Base-by-base conservation (phyloP, 2,888 invertebrate species). In the Junonia oenone region DNA sequence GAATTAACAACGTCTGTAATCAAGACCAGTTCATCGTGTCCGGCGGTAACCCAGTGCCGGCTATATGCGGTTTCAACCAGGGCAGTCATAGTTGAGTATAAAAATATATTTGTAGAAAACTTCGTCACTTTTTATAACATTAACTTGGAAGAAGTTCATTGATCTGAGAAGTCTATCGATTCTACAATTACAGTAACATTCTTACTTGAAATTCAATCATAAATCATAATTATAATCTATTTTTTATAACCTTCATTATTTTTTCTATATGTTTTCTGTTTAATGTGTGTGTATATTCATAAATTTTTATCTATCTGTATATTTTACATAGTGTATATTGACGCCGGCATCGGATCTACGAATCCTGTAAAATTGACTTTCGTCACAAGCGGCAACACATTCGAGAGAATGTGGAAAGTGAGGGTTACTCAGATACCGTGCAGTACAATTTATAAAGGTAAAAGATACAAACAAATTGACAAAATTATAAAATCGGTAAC, bases 1-100 rank as follows among this genome's bases (percentile, higher is more conserved):
- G n/a, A 0, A 85, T 92, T 40, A 95, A 96, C 81, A 92, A 97
- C 71, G 92, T 95, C 1, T 97, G 97, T 73, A 94, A 94, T 70
- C 95, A 94, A 63, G 97, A 97, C 74, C 97, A 96, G 71, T 95
- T 97, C 68, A 94, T 97, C 33, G 94, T 96, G 3, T 96, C 96
- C 0, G 96, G 96, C 0, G 95, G 95, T 0, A 95, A 93, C 72
- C 94, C 95, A 0, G 92, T 95, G 0, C 95, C 97, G 1, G 92
- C 94, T 0, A 95, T 97, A 50, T 97, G 97, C 69, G 97, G 97
- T 6, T 88, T 89, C 47, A 96, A 96, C 68, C 93, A 93, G 31
- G 97, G 95, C 14, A 95, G 94, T 80, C 97, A 97, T 78, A 95
- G 97, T 97, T 69, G 65, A 77, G 78, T 77, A 58, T 43, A 9